Evolutionary conservation across 2,113 vertebrate species (phyloP), one percentile per base, ranked within the genome.

Genomic region (Catharus bicknelli): DNA sequence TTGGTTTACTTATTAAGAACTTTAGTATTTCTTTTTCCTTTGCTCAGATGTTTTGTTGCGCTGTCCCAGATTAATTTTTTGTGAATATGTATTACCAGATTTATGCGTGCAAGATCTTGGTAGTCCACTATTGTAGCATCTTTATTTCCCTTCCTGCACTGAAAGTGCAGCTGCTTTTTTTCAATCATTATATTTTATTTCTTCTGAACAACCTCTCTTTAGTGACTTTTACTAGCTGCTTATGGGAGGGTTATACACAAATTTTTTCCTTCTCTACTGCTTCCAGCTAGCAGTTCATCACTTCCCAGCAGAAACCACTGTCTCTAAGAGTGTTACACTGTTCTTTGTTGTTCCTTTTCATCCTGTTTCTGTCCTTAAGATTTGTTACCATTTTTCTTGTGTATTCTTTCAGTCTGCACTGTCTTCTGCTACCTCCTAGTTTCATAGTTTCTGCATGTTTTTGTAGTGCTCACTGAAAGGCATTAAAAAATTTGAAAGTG

Each of bases 141-240:
- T 59, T 9, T 86, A 2, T 88, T 32, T 76, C 26, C 40, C 26
- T 70, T 90, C 86, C 61, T 82, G 36, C 36, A 16, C 54, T 86
- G 68, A 75, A 94, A 91, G 57, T 80, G 62, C 6, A 47, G 76
- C 43, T 88, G n/a, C 40, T 83, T 86, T 83, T 87, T 68, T 58
- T 54, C 3, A 70, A 48, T 80, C 2, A 42, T 68, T 57, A 1
- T 54, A 22, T 90, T 94, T 84, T 92, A 16, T 80, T 90, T 40
- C 40, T 67, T 83, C 64, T 70, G 32, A 74, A 78, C 17, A 14
- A 30, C 16, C 8, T 90, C 23, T 54, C 36, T 67, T 50, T 22
- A 63, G 22, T 90, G 59, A 58, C 55, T 76, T 83, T 67, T 67
- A 51, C 36, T 94, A 64, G 50, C 45, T 90, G 34, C 58, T 93